Percentiles rank a stretch among this genome's conserved stretches.
Evolutionary conservation across 2,888 invertebrate species (phyloP).

Genomic region (Cheilosia scutellata): DNA sequence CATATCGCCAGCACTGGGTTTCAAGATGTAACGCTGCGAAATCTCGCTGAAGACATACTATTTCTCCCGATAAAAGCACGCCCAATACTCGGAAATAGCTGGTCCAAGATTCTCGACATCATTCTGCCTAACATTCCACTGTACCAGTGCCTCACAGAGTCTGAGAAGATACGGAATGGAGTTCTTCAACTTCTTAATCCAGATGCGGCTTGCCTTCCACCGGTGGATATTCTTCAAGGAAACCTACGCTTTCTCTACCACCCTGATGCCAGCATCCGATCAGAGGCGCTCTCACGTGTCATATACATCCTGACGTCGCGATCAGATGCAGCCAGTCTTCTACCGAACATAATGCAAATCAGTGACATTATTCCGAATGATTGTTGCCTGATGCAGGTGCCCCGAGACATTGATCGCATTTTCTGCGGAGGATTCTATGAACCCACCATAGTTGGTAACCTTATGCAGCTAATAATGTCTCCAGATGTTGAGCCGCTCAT

Average conservation of each 20-base stretch:
- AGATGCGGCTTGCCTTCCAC: conserved; percentile 77
- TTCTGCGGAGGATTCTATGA: conserved; percentile 78
- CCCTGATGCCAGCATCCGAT: conserved; percentile 77
- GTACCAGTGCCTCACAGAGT: conserved; percentile 78
- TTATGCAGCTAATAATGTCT: conserved; percentile 80
- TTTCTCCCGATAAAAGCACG: conserved; percentile 80
- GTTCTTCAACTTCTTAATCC: conserved; percentile 80
- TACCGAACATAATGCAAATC: conserved; percentile 78
- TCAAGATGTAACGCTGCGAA: conserved; percentile 70
- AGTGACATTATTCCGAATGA: conserved; percentile 79
- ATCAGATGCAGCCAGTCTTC: conserved; percentile 74
- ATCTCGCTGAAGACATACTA: conserved; percentile 79
- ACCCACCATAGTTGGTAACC: conserved; percentile 64
- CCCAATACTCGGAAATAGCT: conserved; percentile 77
- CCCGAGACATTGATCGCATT: conserved; percentile 78
- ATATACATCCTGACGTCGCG: conserved; percentile 78
- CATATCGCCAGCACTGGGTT: conserved; percentile 79
- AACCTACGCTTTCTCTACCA: conserved; percentile 81
- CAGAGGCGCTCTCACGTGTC: conserved; percentile 79
- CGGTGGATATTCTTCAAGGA: conserved; percentile 78
- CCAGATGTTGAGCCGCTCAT: conserved; percentile 80
- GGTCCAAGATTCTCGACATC: conserved; percentile 77
- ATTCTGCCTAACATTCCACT: conserved; percentile 79
- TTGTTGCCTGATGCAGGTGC: conserved; percentile 78
- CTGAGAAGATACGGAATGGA: conserved; percentile 73